A percentile compares a stretch with the other conserved stretches of the same genome.
phyloP scores from a whole-genome alignment of 2,888 invertebrate species.

The Eilema sororculum region DNA sequence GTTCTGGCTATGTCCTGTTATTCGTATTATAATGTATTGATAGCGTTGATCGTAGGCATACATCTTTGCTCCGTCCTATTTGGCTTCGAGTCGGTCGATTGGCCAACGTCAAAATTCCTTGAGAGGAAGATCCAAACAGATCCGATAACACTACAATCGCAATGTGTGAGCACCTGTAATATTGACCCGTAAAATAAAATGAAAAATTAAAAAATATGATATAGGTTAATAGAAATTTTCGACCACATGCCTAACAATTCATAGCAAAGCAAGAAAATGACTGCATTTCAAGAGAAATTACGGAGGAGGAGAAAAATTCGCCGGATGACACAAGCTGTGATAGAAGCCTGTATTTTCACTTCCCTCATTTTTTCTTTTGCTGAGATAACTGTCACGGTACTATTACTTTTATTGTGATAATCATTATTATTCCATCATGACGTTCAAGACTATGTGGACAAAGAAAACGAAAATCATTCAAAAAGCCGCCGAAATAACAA shows the following conservation, averaged over 20 bases:
- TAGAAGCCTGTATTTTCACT: slow-evolving; percentile 65
- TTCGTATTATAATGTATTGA: slow-evolving; percentile 57
- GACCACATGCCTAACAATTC: neutral
- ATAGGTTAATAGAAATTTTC: neutral
- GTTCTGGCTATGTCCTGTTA: slow-evolving; percentile 68
- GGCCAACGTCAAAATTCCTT: neutral
- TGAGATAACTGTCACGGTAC: slow-evolving; percentile 54
- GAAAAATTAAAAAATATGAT: slow-evolving; percentile 13
- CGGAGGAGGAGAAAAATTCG: slow-evolving; percentile 58
- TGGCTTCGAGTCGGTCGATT: slow-evolving; percentile 51
- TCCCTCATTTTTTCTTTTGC: neutral
- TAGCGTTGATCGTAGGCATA: slow-evolving; percentile 60
- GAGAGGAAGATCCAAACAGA: slow-evolving; percentile 52
- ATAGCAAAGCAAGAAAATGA: slow-evolving; percentile 48
- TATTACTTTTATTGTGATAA: slow-evolving; percentile 62
- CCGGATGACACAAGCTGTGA: slow-evolving; percentile 62
- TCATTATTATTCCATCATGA: slow-evolving; percentile 49
- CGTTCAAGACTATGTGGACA: slow-evolving; percentile 60
- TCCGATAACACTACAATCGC: slow-evolving; percentile 48
- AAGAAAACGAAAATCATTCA: slow-evolving; percentile 54
- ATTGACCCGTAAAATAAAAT: slow-evolving; percentile 20
- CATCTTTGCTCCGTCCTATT: slow-evolving; percentile 62
- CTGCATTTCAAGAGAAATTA: slow-evolving; percentile 56
- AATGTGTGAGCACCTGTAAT: slow-evolving; percentile 63
- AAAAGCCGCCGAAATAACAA: slow-evolving; percentile 47